Evolutionary conservation across 2,888 invertebrate species (phyloP).

Genomic region (Heliconius ismenius): DNA sequence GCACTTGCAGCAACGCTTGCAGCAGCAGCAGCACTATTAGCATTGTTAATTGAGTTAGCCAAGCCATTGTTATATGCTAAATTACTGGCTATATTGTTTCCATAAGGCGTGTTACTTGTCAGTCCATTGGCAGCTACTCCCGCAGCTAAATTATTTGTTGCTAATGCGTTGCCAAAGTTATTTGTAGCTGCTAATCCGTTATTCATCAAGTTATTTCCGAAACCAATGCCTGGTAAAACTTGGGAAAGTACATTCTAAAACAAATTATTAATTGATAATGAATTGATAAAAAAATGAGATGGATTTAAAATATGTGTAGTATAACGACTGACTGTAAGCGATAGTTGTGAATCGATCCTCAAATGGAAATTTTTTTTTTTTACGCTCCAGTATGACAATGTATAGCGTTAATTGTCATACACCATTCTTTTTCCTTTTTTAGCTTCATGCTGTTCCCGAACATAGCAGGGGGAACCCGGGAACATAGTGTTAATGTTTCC

Average conservation of each 20-base stretch:
- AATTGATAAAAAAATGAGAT: too few relatives aligned
- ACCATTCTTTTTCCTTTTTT: too few relatives aligned
- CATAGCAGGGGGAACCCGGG: too few relatives aligned
- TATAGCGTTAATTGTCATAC: neutral
- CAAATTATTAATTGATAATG: constrained; percentile 12
- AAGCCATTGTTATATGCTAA: constrained; percentile 28
- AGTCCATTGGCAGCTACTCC: constrained; percentile 37
- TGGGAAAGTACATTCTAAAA: constrained; percentile 51
- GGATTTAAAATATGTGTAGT: too few relatives aligned
- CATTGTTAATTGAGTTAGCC: constrained; percentile 22
- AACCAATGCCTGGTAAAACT: constrained; percentile 39
- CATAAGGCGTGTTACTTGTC: constrained; percentile 21
- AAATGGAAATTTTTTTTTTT: neutral
- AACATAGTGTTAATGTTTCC: too few relatives aligned
- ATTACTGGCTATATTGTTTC: constrained; percentile 30
- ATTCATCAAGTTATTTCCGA: constrained; percentile 37
- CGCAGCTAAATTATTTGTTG: constrained; percentile 39
- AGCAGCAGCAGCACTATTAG: constrained; percentile 42
- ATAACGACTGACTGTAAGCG: neutral
- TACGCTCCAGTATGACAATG: neutral
- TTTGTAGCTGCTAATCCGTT: neutral
- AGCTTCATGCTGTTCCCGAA: too few relatives aligned
- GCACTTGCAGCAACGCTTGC: constrained; percentile 40
- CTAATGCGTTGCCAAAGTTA: constrained; percentile 36
- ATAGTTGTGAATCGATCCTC: neutral